Evolutionary conservation across 2,888 invertebrate genomes (phyloP), one percentile per base, ranked within the genome.

Genomic region (Gasteruption jaculator): DNA sequence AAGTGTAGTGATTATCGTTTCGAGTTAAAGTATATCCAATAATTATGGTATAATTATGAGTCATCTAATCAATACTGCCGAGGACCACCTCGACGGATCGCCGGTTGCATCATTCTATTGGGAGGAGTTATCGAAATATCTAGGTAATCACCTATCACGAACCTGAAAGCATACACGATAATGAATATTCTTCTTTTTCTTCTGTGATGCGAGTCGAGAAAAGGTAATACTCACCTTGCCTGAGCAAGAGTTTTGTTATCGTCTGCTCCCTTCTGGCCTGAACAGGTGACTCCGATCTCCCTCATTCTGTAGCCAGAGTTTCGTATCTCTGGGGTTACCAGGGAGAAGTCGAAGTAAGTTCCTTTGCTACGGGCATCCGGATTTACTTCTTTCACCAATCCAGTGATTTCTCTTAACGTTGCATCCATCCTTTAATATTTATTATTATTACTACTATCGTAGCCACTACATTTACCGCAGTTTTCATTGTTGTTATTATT

Each of bases 311-410:
- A 93, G n/a, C 86, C 82, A 5, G 88, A 82, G 11, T 82, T 80
- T 45, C 86, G 77, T 58, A 74, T 76, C 57, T 91, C 90, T 0
- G 91, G 91, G 56, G 79, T 87, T 0, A 91, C 88, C 36, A 96
- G 78, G 2, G 93, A 89, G 75, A 99, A 99, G 69, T 93, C 94
- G 71, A 99, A 97, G 61, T 90, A 91, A 3, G 97, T 97, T 30
- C 97, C 97, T 68, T 93, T 92, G 39, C 89, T 84, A 34, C 96
- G 78, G 0, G 97, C 91, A 68, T 97, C 97, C 5, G 93, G 92
- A 71, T 97, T 97, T 0, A 99, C 97, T 77, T 99, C 97, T 65
- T 95, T 94, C 0, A 99, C 95, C 5, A 99, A 76, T n/a, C 89
- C 87, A 0, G 95, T 94, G 7, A 99, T 79, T 74, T 99, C 99